Evolutionary conservation across 2,888 invertebrate species (phyloP).

Genomic region (Phaedon cochleariae): DNA sequence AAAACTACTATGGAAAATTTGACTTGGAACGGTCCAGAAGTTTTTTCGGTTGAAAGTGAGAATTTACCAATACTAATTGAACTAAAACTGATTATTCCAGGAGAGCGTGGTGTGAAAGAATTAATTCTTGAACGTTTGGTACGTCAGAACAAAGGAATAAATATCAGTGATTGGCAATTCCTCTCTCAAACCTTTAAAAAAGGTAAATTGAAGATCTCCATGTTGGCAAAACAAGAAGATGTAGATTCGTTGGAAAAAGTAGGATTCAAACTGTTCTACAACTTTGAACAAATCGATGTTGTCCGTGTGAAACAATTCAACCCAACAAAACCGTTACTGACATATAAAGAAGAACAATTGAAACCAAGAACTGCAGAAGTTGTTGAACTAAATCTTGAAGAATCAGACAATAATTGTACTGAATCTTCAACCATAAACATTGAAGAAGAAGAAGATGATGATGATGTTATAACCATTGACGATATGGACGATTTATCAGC

Average conservation of each 20-base stretch:
- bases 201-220: background rate
- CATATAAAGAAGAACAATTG: background rate
- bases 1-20: background rate
- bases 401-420: background rate
- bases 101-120: background rate
- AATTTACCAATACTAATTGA: background rate
- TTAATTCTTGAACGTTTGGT: background rate
- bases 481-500: background rate
- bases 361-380: background rate
- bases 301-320: background rate
- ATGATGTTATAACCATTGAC: background rate
- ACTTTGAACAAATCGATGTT: constrained; percentile 6
- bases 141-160: background rate
- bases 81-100: background rate
- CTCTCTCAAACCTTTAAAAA: constrained; percentile 13
- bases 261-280: constrained; percentile 24
- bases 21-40: background rate
- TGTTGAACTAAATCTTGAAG: background rate
- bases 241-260: constrained; percentile 19
- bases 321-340: background rate
- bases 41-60: background rate
- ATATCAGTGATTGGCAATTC: constrained; percentile 15
- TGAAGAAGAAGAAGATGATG: background rate
- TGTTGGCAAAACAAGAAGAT: constrained; percentile 1
- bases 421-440: no score